Evolutionary conservation across 2,797 vertebrate species (phyloP), one percentile per base, ranked within the genome.

Genomic region (Xenopus petersii): DNA sequence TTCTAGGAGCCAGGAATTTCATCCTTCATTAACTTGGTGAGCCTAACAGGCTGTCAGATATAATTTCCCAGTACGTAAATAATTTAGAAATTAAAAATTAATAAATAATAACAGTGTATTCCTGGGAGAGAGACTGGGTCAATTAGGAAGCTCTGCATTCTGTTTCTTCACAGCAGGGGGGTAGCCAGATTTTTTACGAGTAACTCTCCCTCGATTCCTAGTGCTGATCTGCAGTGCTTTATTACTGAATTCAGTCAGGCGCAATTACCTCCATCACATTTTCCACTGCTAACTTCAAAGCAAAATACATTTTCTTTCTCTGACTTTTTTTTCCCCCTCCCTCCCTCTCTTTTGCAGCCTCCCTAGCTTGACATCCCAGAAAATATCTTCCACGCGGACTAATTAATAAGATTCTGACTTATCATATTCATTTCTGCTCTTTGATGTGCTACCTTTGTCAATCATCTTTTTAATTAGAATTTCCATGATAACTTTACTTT

Each of bases 21-120:
- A 90, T 82, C 88, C 91, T 90, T 92, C 94, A 95, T 96, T 97
- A 96, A 93, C 89, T 91, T 87, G 87, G 87, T 85, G 81, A 86
- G 90, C 92, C 89, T 89, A 91, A 91, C 89, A 90, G 90, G 84
- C 89, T 93, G 91, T 92, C 91, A 90, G 87, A 86, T 87, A 89
- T 89, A 88, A 91, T 92, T 92, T 92, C 91, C 90, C 90, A 91
- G 89, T 85, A 88, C 80, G 91, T 97, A 93, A 98, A 98, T 98
- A 95, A 98, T 98, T 98, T 93, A 98, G 91, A 81, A 84, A 94
- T 96, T 92, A 96, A 98, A 97, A 95, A 95, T 98, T 96, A 98
- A 98, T 97, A 97, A 97, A 97, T 97, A 96, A 97, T 96, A 97
- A 95, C 94, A 95, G 94, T 88, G 89, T 92, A 88, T 93, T 92